A percentile compares a stretch with the other conserved stretches of the same genome.
Conservation (phyloP, 2,888 invertebrate genomes). For the Macrosoma leucophasiata region DNA sequence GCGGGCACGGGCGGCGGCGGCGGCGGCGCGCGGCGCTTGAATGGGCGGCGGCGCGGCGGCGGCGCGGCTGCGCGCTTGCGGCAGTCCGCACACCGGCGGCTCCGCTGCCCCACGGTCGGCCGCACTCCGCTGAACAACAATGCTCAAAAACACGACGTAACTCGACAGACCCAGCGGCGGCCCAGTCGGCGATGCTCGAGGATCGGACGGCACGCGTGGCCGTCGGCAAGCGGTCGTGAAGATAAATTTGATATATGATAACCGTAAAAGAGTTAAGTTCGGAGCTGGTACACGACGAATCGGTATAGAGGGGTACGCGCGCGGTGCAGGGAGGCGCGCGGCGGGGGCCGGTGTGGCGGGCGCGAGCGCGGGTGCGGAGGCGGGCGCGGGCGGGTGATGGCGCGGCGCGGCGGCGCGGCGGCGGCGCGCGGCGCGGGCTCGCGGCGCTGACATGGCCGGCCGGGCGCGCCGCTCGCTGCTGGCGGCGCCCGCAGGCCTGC, state of each 20-base stretch:
- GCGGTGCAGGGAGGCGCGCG: constrained; percentile 55
- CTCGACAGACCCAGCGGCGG: constrained; percentile 54
- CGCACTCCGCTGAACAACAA: constrained; percentile 73
- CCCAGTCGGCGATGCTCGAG: constrained; percentile 63
- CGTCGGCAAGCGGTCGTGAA: constrained; percentile 66
- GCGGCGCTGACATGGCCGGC: constrained; percentile 72
- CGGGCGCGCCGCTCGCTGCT: constrained; percentile 72
- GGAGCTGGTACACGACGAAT: constrained; percentile 59
- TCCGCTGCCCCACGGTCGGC: constrained; percentile 75
- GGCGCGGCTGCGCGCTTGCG: constrained; percentile 48
- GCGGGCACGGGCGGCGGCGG: constrained; percentile 30
- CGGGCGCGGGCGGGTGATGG: constrained; percentile 48
- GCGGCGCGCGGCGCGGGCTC: constrained; percentile 61
- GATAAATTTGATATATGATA: constrained; percentile 63
- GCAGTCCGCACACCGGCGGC: constrained; percentile 76
- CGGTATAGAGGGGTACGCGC: constrained; percentile 55
- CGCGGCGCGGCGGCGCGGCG: constrained; percentile 61
- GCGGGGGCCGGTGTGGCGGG: constrained; percentile 41
- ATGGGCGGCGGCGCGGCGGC: constrained; percentile 43
- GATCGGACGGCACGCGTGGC: constrained; percentile 63
- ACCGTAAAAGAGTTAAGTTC: constrained; percentile 57
- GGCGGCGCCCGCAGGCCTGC: constrained; percentile 73
- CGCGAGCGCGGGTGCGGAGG: constrained; percentile 40
- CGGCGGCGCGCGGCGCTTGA: constrained; percentile 39
- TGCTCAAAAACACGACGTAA: constrained; percentile 69